phyloP scores from a whole-genome alignment of 2,888 invertebrate species.

The Pomacea canaliculata region DNA sequence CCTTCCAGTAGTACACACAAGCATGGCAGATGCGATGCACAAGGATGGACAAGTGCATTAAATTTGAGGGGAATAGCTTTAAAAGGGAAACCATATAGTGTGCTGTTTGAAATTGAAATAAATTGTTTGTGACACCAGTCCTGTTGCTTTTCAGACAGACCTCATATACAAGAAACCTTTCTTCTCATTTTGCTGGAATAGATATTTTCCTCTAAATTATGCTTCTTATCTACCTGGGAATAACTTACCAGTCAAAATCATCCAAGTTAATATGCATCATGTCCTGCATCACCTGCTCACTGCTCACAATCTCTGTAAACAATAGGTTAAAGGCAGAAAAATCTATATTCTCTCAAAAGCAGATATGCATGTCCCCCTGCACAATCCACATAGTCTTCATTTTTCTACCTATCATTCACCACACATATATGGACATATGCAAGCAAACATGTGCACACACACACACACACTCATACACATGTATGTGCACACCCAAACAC shows the following conservation, averaged over 20 bases:
- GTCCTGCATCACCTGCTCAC: conserved; percentile 61
- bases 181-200: background rate
- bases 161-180: too few species aligned
- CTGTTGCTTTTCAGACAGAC: too few species aligned
- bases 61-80: too few species aligned
- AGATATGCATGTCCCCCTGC: too few species aligned
- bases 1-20: too few species aligned
- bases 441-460: background rate
- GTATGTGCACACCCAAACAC: background rate
- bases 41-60: too few species aligned
- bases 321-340: conserved; percentile 2
- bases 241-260: conserved; percentile 58
- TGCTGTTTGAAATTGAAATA: too few species aligned
- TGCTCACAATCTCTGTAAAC: conserved; percentile 55
- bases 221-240: too few species aligned
- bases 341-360: too few species aligned
- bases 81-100: background rate
- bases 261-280: conserved; percentile 57
- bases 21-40: too few species aligned
- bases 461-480: background rate
- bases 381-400: background rate
- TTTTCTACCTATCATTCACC: background rate
- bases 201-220: background rate
- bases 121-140: too few species aligned
- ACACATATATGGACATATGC: conserved; percentile 1